These are phyloP conservation scores for Dugesia japonica DNA, from an alignment of 2,888 invertebrate species.

Conservation along the genomic window DNA sequence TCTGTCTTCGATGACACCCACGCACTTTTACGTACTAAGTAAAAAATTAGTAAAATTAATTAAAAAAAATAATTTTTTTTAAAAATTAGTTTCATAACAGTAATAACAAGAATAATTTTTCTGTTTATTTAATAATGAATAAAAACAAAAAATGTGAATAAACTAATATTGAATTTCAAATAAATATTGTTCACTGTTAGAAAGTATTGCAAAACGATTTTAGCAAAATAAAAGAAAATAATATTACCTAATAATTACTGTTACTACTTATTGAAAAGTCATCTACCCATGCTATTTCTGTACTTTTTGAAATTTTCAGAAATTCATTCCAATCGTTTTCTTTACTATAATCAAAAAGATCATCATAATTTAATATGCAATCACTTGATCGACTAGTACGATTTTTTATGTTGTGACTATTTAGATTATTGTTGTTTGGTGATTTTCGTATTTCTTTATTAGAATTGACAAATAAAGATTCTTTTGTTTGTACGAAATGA, in stretches of 20 bases:
- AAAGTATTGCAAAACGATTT: too few species aligned
- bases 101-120: too few species aligned
- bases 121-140: too few species aligned
- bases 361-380: neutral
- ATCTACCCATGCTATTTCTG: neutral
- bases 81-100: too few species aligned
- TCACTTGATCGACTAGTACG: neutral
- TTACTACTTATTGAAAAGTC: neutral
- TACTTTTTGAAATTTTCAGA: neutral
- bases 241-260: neutral
- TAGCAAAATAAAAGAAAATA: too few species aligned
- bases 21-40: too few species aligned
- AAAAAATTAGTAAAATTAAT: too few species aligned
- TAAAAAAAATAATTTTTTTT: too few species aligned
- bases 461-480: neutral
- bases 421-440: neutral
- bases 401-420: neutral
- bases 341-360: neutral
- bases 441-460: neutral
- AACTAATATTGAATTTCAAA: too few species aligned
- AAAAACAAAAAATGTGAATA: too few species aligned
- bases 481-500: neutral
- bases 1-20: too few species aligned
- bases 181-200: too few species aligned
- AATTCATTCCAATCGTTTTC: neutral